Base-by-base conservation (phyloP, 2,888 invertebrate genomes). In the Patella pellucida region DNA sequence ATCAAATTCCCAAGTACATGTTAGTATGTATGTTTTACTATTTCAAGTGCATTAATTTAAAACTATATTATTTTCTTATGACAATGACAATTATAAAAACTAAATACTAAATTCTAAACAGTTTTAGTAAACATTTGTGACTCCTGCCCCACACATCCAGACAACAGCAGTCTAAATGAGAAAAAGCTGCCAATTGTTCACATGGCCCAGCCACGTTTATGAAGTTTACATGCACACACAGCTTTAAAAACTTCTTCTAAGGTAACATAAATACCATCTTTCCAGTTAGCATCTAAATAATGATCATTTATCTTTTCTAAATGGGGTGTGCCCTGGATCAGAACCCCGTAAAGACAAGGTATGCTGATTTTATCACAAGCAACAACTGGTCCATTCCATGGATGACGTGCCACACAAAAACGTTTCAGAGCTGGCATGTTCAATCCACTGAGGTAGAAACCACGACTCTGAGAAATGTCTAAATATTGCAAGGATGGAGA, bases 401-500 rank as follows among this genome's bases (percentile, higher is more conserved):
- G 87, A 73, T 86, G 87, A 50, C 86, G 84, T n/a, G 86, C 85
- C 23, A 89, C 84, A 56, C 85, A 81, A 73, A 90, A 87, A 51
- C 83, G 82, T 62, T 81, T 79, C 76, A 90, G 71, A 19, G 79
- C 80, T 0, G 90, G 90, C 75, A 88, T 81, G 69, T 85, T 78
- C 7, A 90, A 78, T 1, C 79, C 77, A 51, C 83, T 78, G 15
- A 90, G 78, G 77, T 89, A 89, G 79, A 90, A 89, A 41, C 89
- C 89, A 27, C 88, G 83, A 76, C 90, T 89, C 78, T 87, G 87
- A 12, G 89, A 89, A 9, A 90, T 84, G 77, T 90, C 90, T 31
- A 90, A 81, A 74, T 87, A 86, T 69, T 85, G 82, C n/a, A 90
- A 74, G 15, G 86, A 85, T 27, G 80, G 78, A 15, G 89, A 88